Conservation (phyloP, 1,140 invertebrate genomes). For the Drosophila bipectinata region DNA sequence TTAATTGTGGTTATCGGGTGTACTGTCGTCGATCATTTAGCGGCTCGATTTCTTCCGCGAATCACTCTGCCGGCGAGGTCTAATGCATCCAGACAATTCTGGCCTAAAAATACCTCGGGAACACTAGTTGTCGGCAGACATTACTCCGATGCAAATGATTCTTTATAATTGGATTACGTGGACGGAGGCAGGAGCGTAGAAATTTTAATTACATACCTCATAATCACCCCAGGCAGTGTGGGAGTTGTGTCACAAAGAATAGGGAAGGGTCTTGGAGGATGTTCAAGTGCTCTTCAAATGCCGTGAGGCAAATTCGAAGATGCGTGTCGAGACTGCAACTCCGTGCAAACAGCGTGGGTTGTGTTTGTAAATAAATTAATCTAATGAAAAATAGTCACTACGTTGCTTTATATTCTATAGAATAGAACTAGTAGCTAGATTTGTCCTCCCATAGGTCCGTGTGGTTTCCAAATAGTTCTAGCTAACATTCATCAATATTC, state of each 20-base stretch:
- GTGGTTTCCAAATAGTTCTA: neutral
- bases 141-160: slow-evolving; percentile 73
- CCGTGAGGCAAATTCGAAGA: slow-evolving; percentile 53
- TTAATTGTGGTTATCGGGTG: slow-evolving; percentile 39
- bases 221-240: slow-evolving; percentile 66
- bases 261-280: slow-evolving; percentile 4
- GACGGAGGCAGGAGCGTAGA: slow-evolving; percentile 75
- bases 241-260: slow-evolving; percentile 5
- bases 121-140: slow-evolving; percentile 63
- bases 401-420: no score
- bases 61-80: slow-evolving; percentile 18
- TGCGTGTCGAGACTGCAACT: slow-evolving; percentile 35
- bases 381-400: neutral
- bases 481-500: neutral
- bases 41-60: slow-evolving; percentile 54
- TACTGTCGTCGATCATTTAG: slow-evolving; percentile 35
- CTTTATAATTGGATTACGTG: slow-evolving; percentile 81
- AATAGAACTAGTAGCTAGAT: no score
- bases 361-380: neutral
- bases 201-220: slow-evolving; percentile 83
- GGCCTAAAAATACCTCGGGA: slow-evolving; percentile 55
- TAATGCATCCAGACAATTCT: slow-evolving; percentile 16
- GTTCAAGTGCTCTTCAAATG: slow-evolving; percentile 62
- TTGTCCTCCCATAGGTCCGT: neutral
- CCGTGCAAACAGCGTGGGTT: slow-evolving; percentile 39